Evolutionary conservation across 2,113 vertebrate genomes (phyloP).

Genomic region (Actinemys pallida): DNA sequence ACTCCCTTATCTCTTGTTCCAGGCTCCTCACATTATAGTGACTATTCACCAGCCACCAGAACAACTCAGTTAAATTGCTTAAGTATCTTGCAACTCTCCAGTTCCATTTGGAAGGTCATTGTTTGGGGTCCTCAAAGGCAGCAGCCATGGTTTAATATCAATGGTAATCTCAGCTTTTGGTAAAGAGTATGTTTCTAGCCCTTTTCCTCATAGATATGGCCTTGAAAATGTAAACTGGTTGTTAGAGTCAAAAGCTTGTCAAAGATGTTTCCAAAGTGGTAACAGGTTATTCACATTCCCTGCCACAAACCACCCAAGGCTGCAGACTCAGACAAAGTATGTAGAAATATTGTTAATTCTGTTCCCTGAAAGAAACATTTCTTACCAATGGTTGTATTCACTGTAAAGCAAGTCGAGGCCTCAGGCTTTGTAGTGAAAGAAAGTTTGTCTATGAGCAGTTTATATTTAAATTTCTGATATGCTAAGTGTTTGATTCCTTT

Average conservation of each 20-base stretch:
- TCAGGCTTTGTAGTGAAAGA: background rate
- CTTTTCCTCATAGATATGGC: background rate
- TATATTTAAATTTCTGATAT: background rate
- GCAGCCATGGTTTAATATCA: background rate
- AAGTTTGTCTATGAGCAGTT: background rate
- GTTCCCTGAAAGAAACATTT: background rate
- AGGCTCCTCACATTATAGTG: background rate
- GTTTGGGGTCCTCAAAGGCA: background rate
- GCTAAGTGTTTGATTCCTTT: background rate
- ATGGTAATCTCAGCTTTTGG: background rate
- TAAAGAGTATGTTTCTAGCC: background rate
- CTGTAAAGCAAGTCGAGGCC: background rate
- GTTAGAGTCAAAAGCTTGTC: background rate
- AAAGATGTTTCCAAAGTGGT: background rate
- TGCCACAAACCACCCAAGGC: background rate
- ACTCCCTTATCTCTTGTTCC: background rate
- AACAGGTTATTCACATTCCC: background rate
- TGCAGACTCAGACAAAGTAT: background rate
- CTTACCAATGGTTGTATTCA: background rate
- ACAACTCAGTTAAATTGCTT: background rate
- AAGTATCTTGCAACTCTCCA: background rate
- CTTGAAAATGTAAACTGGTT: background rate
- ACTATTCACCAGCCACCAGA: background rate
- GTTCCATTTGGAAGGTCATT: background rate
- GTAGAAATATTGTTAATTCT: background rate